Evolutionary conservation across 2,888 invertebrate genomes (phyloP).

Genomic region (Eupithecia tripunctaria): DNA sequence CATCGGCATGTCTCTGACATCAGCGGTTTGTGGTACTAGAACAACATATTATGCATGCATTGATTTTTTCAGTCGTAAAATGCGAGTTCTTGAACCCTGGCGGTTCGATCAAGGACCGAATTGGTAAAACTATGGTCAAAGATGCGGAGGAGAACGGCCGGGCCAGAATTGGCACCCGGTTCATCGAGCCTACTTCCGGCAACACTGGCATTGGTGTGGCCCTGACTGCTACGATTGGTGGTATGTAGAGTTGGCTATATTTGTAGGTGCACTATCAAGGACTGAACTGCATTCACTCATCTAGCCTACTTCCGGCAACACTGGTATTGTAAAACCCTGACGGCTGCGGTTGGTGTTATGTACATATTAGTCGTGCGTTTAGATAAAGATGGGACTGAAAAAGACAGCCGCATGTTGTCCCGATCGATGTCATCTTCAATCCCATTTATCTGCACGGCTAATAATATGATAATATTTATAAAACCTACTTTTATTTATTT

Average conservation of each 20-base stretch:
- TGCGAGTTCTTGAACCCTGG: slow-evolving; percentile 96
- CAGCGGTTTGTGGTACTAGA: slow-evolving; percentile 86
- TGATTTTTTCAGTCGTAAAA: slow-evolving; percentile 89
- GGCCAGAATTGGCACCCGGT: slow-evolving; percentile 89
- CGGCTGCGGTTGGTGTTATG: background rate
- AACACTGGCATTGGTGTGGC: background rate
- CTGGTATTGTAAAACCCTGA: background rate
- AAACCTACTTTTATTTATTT: background rate
- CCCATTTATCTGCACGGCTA: background rate
- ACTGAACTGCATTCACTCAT: background rate
- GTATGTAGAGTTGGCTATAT: slow-evolving; percentile 42
- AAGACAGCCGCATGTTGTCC: background rate
- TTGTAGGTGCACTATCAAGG: background rate
- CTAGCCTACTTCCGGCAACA: slow-evolving; percentile 3
- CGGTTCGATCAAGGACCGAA: slow-evolving; percentile 70
- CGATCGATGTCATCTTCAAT: background rate
- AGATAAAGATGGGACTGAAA: background rate
- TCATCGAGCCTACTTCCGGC: slow-evolving; percentile 11
- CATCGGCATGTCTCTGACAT: slow-evolving; percentile 95
- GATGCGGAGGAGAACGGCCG: slow-evolving; percentile 93
- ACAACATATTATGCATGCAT: slow-evolving; percentile 3
- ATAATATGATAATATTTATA: background rate
- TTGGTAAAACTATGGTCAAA: slow-evolving; percentile 94
- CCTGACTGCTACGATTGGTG: slow-evolving; percentile 89
- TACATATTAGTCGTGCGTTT: background rate